These are phyloP conservation scores for Drosophila pruinosa DNA, from an alignment of 1,140 invertebrate species.

Conservation along the genomic window DNA sequence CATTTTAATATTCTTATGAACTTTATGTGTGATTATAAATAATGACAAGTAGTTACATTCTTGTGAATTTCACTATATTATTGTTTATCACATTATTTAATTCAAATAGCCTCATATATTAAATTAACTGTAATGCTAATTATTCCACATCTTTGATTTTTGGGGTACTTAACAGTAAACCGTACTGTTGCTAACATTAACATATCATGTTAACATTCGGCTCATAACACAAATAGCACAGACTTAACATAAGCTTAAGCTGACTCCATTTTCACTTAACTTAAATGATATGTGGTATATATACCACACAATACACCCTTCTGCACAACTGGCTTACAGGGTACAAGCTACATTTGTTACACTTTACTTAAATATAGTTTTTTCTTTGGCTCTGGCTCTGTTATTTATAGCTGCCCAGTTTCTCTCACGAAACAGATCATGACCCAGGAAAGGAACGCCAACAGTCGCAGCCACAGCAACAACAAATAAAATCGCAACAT, in stretches of 20 bases:
- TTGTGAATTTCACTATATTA: no score
- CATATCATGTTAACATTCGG: background rate
- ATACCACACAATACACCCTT: slow-evolving; percentile 1
- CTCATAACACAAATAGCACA: background rate
- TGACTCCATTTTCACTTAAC: background rate
- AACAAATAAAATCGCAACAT: slow-evolving; percentile 60
- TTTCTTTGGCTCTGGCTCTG: slow-evolving; percentile 14
- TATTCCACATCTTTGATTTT: background rate
- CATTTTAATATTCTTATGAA: no score
- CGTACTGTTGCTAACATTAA: background rate
- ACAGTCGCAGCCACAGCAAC: slow-evolving; percentile 22
- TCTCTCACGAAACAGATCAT: slow-evolving; percentile 69
- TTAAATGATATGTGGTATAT: no score
- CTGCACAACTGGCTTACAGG: background rate
- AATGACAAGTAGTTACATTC: no score
- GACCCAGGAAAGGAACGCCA: slow-evolving; percentile 63
- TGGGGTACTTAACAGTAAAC: background rate
- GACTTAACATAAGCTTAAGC: background rate
- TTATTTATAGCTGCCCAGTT: slow-evolving; percentile 65
- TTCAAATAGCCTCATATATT: no score
- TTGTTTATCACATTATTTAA: no score
- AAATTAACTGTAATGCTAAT: no score
- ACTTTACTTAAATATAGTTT: slow-evolving; percentile 27
- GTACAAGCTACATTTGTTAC: slow-evolving; percentile 24
- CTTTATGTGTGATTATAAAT: no score